These are phyloP conservation scores for Sarcophilus harrisii DNA, from an alignment of 2,797 vertebrate species.

Conservation along the genomic window DNA sequence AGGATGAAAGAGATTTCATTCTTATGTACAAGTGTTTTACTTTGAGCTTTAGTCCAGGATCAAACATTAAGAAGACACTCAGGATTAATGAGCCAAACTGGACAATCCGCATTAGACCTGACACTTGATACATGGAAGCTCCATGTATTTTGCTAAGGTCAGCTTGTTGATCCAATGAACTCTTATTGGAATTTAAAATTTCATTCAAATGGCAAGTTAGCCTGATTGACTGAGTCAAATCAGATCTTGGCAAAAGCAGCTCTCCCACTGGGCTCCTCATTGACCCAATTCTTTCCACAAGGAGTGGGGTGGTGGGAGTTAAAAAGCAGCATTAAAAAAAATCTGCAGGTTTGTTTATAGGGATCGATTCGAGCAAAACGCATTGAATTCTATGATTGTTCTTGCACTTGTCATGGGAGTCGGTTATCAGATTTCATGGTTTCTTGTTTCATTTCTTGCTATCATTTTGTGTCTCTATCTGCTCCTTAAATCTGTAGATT, in stretches of 20 bases:
- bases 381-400: not conserved
- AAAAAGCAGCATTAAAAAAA: not conserved
- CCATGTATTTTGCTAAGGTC: conserved; percentile 9
- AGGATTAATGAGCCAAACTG: not conserved
- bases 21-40: not conserved
- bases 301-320: not conserved
- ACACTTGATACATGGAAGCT: not conserved
- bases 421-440: not conserved
- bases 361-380: not conserved
- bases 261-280: conserved; percentile 16
- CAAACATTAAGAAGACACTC: not conserved
- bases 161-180: not conserved
- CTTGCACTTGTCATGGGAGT: not conserved
- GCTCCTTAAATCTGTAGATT: not conserved
- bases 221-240: conserved; percentile 16
- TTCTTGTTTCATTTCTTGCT: not conserved
- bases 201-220: not conserved
- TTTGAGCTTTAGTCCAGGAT: not conserved
- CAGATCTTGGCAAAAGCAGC: conserved; percentile 35
- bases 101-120: not conserved
- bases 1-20: not conserved
- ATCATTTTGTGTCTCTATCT: not conserved
- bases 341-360: not conserved
- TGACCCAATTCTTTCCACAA: not conserved
- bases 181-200: conserved; percentile 34